These are phyloP conservation scores for Hydractinia echinata DNA, from an alignment of 30 jellyfish, hydroid and myxozoan genomes.

Conservation along the genomic window DNA sequence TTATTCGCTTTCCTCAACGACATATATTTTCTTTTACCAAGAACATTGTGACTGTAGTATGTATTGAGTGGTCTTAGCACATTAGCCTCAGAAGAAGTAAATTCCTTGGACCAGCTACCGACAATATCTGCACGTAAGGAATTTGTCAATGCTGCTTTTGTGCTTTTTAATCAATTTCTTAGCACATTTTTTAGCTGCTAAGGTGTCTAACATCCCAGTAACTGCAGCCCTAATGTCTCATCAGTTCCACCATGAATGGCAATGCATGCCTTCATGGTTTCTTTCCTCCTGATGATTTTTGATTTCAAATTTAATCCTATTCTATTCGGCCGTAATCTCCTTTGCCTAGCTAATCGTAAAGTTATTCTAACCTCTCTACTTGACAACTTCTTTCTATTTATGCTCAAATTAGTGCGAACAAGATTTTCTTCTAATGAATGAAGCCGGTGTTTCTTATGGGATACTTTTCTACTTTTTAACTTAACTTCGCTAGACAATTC, in stretches of 20 bases:
- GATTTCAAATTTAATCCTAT: not conserved
- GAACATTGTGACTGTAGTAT: not conserved
- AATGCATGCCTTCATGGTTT: not conserved
- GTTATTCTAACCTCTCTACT: too few relatives aligned
- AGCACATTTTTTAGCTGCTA: not conserved
- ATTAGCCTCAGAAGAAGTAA: not conserved
- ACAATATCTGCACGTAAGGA: not conserved
- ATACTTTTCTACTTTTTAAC: not conserved
- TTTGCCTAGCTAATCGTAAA: not conserved
- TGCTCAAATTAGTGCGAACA: too few relatives aligned
- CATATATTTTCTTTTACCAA: not conserved
- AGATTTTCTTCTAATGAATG: too few relatives aligned
- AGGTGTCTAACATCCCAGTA: not conserved
- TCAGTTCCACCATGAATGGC: conserved; percentile 5
- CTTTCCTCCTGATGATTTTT: not conserved
- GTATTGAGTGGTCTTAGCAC: not conserved
- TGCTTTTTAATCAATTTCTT: not conserved
- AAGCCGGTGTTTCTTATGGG: not conserved
- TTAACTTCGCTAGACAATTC: not conserved
- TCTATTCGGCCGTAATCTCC: not conserved
- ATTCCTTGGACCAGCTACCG: not conserved
- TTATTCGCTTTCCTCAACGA: not conserved
- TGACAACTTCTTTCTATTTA: too few relatives aligned
- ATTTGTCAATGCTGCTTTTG: not conserved
- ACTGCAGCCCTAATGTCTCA: not conserved